These are phyloP conservation scores for Tenualosa ilisha DNA, from an alignment of 2,797 vertebrate genomes.

Conservation along the genomic window DNA sequence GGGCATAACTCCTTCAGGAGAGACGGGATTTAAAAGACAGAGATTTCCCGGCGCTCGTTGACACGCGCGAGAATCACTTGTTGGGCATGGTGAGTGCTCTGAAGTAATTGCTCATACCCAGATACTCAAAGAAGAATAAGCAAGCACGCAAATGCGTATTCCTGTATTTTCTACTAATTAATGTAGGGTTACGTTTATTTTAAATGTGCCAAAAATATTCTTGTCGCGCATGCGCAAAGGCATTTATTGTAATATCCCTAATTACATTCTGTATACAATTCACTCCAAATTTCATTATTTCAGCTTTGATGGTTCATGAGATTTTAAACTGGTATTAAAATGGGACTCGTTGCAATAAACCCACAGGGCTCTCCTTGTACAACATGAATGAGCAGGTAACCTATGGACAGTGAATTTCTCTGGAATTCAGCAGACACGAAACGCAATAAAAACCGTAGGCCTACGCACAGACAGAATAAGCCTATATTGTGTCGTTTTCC, in stretches of 20 bases:
- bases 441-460: neutral
- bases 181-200: neutral
- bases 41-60: neutral
- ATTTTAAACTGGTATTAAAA: neutral
- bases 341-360: neutral
- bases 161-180: neutral
- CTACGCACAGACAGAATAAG: neutral
- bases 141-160: neutral
- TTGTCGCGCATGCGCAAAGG: neutral
- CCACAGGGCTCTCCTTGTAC: neutral
- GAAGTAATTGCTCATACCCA: too few relatives aligned
- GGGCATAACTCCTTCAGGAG: neutral
- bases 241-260: too few relatives aligned
- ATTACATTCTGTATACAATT: too few relatives aligned
- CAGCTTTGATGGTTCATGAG: neutral
- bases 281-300: neutral
- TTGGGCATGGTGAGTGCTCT: neutral
- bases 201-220: neutral
- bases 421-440: neutral
- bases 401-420: neutral
- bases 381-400: too few relatives aligned
- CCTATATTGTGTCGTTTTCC: neutral
- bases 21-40: neutral
- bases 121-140: too few relatives aligned
- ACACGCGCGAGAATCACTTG: slow-evolving; percentile 8